phyloP scores from a whole-genome alignment of 2,888 invertebrate species.

The Megalurothrips usitatus region DNA sequence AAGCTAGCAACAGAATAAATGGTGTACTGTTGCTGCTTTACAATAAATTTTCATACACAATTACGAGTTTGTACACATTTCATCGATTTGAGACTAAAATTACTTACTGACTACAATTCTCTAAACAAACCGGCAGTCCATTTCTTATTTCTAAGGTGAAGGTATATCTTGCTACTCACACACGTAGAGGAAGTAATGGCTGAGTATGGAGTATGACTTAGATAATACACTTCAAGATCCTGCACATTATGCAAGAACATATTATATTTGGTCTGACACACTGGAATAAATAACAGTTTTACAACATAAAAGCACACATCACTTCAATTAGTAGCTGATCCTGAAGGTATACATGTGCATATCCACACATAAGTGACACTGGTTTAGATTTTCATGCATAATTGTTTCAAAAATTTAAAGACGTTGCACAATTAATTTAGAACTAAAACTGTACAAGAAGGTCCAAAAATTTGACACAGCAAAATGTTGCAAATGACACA shows the following conservation, averaged over 20 bases:
- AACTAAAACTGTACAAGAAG: no score
- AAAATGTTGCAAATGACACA: background rate
- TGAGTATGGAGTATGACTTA: slow-evolving; percentile 19
- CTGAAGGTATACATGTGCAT: background rate
- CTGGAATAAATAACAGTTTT: slow-evolving; percentile 16
- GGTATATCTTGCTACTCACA: background rate
- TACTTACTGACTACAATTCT: background rate
- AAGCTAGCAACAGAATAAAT: no score
- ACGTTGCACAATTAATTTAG: background rate
- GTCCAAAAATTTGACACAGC: background rate
- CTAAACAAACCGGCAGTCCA: background rate
- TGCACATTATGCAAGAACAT: background rate
- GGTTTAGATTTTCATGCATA: background rate
- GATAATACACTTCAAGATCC: slow-evolving; percentile 5
- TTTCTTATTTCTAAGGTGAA: slow-evolving; percentile 16
- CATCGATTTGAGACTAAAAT: slow-evolving; percentile 20
- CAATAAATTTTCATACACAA: background rate
- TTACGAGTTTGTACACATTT: background rate
- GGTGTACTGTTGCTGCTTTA: no score
- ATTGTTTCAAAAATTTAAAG: background rate
- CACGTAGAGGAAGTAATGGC: background rate
- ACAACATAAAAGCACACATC: background rate
- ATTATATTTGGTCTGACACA: slow-evolving; percentile 25
- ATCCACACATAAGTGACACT: background rate
- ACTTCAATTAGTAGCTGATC: background rate